Evolutionary conservation across 2,888 invertebrate genomes (phyloP).

Genomic region (Caenorhabditis wallacei): DNA sequence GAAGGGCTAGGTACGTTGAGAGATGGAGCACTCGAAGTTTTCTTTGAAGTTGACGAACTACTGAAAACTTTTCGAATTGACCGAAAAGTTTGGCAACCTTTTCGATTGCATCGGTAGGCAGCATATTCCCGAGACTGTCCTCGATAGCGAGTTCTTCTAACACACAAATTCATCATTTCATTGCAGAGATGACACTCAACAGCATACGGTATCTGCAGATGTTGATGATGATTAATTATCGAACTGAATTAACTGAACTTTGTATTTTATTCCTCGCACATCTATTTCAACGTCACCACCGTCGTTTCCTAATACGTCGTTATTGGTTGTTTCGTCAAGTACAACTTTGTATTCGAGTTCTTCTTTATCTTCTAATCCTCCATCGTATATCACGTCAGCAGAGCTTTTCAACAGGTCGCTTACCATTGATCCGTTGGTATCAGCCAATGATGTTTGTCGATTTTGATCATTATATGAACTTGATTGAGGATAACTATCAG

Average conservation of each 20-base stretch:
- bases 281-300: constrained; percentile 51
- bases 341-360: constrained; percentile 28
- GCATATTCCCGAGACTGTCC: constrained; percentile 66
- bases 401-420: not conserved
- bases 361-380: constrained; percentile 28
- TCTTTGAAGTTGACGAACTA: not conserved
- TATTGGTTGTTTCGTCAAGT: not conserved
- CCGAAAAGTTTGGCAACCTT: constrained; percentile 72
- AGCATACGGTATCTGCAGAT: constrained; percentile 61
- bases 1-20: constrained; percentile 24
- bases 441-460: not conserved
- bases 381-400: constrained; percentile 41
- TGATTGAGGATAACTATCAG: not conserved
- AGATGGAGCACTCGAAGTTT: not conserved
- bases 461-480: not conserved
- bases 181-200: constrained; percentile 68
- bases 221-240: not conserved
- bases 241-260: constrained; percentile 12
- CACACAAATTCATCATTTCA: constrained; percentile 68
- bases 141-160: constrained; percentile 67
- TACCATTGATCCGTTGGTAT: not conserved
- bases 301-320: not conserved
- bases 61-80: constrained; percentile 67
- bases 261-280: constrained; percentile 53
- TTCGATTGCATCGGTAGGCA: constrained; percentile 69